phyloP scores from a whole-genome alignment of 2,888 invertebrate species.

The Erebia aethiops region DNA sequence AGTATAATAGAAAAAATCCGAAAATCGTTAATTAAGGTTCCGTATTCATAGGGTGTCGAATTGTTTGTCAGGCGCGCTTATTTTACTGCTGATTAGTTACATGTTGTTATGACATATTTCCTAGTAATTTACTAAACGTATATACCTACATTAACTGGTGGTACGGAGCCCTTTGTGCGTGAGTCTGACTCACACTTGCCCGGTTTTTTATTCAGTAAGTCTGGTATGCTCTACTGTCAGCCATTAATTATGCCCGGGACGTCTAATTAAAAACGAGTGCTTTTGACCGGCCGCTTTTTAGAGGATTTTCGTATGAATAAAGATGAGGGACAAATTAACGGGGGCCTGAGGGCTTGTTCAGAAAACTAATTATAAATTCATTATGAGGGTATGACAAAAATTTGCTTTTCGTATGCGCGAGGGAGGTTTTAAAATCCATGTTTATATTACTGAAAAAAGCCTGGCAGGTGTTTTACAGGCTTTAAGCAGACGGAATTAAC shows the following conservation, averaged over 20 bases:
- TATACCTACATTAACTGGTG: too few species aligned
- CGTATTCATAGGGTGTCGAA: too few species aligned
- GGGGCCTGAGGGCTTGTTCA: neutral
- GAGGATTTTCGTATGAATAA: slow-evolving; percentile 35
- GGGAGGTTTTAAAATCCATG: neutral
- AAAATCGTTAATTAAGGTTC: too few species aligned
- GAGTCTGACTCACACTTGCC: too few species aligned
- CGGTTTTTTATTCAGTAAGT: neutral
- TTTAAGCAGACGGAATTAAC: too few species aligned
- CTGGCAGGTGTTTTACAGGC: neutral
- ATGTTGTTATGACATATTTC: too few species aligned
- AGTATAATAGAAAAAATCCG: too few species aligned
- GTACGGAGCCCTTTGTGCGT: too few species aligned
- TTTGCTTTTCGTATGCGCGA: neutral
- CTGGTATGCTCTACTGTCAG: slow-evolving; percentile 13
- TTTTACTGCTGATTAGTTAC: too few species aligned
- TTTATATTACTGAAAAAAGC: neutral
- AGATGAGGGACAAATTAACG: slow-evolving; percentile 35
- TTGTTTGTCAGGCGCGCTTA: too few species aligned
- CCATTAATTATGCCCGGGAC: slow-evolving; percentile 14
- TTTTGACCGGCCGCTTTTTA: slow-evolving; percentile 26
- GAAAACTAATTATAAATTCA: slow-evolving; percentile 13
- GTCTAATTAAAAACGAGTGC: slow-evolving; percentile 28
- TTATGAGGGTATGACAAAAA: neutral
- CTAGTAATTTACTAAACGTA: too few species aligned